Conservation (phyloP, 2,888 invertebrate species). For the Rhagium mordax region DNA sequence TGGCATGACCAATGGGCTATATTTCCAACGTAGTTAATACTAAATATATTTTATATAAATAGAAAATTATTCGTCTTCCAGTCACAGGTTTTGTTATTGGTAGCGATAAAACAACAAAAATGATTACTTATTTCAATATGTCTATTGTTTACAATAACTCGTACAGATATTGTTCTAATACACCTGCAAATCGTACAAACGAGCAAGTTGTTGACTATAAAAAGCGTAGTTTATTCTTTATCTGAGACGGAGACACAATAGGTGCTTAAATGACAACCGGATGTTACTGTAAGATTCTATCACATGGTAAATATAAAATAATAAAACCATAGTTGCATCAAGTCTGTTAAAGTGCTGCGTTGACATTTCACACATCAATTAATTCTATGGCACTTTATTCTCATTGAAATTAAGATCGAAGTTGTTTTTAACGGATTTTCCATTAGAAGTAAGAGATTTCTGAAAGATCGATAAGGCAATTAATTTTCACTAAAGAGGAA, state of each 20-base stretch:
- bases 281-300: conserved; percentile 24
- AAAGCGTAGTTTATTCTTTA: background rate
- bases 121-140: background rate
- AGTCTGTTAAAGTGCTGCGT: background rate
- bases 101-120: no score
- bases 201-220: background rate
- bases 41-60: no score
- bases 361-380: background rate
- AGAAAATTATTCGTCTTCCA: no score
- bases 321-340: background rate
- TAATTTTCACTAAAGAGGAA: no score
- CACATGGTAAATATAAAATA: conserved; percentile 20
- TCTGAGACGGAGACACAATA: conserved; percentile 3
- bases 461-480: no score
- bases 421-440: background rate
- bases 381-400: background rate
- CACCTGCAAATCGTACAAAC: background rate
- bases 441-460: no score
- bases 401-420: background rate
- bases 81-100: no score
- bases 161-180: background rate
- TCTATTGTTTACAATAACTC: background rate
- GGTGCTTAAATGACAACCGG: conserved; percentile 10
- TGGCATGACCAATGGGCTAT: no score
- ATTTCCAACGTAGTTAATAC: no score